These are phyloP conservation scores for Meliscaeva auricollis DNA, from an alignment of 2,888 invertebrate species.

Conservation along the genomic window DNA sequence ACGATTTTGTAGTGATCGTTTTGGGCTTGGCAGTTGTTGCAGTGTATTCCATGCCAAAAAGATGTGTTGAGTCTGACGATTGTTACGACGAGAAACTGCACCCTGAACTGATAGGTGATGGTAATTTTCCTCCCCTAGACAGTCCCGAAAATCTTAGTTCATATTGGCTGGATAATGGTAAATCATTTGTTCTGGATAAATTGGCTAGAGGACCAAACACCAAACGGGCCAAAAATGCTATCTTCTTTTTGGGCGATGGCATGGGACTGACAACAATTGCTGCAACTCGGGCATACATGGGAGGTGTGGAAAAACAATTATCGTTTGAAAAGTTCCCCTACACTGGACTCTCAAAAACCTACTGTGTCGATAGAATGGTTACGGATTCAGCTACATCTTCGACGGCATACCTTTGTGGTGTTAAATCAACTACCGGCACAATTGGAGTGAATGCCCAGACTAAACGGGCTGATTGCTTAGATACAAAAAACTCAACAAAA, in stretches of 20 bases:
- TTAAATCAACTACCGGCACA: constrained; percentile 91
- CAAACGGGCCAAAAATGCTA: constrained; percentile 89
- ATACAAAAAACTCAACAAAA: constrained; percentile 85
- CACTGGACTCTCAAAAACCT: constrained; percentile 90
- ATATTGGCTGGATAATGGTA: constrained; percentile 80
- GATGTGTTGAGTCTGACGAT: constrained; percentile 78
- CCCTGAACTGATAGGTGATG: constrained; percentile 78
- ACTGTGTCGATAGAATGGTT: constrained; percentile 90
- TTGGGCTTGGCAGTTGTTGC: background rate
- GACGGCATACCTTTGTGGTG: constrained; percentile 91
- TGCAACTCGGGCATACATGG: constrained; percentile 90
- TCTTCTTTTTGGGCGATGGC: constrained; percentile 94
- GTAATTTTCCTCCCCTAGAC: background rate
- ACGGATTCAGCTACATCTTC: constrained; percentile 93
- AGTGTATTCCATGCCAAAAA: constrained; percentile 77
- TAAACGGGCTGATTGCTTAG: constrained; percentile 87
- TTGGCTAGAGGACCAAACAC: constrained; percentile 78
- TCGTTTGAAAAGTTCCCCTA: constrained; percentile 91
- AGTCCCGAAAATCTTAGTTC: constrained; percentile 78
- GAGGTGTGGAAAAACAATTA: constrained; percentile 90
- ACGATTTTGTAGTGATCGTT: constrained; percentile 7
- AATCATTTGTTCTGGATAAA: constrained; percentile 80
- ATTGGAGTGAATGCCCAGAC: constrained; percentile 90
- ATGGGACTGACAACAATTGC: constrained; percentile 93
- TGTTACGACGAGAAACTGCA: constrained; percentile 81